These are phyloP conservation scores for Micrasema minimum DNA, from an alignment of 1,140 invertebrate species.

Conservation along the genomic window DNA sequence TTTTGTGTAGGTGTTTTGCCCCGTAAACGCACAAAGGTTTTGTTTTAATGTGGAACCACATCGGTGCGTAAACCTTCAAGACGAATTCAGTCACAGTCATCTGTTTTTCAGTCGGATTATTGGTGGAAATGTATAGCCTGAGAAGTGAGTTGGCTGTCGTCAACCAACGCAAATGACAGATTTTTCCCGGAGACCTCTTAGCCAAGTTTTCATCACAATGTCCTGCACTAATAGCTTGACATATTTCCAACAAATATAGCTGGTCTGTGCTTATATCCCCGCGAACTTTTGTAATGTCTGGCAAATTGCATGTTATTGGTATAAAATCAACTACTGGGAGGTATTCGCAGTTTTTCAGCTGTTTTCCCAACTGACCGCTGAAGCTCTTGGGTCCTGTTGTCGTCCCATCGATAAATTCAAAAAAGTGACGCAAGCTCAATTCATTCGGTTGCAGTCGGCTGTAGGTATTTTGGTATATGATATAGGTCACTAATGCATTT, in stretches of 20 bases:
- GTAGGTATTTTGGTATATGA: too few relatives aligned
- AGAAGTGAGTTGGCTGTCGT: not conserved
- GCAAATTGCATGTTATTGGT: too few relatives aligned
- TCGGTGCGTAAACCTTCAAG: slow-evolving; percentile 11
- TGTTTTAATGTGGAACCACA: too few relatives aligned
- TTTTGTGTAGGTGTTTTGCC: too few relatives aligned
- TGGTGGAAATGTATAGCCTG: too few relatives aligned
- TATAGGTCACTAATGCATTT: too few relatives aligned
- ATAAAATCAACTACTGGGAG: too few relatives aligned
- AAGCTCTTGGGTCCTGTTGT: not conserved
- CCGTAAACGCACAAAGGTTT: too few relatives aligned
- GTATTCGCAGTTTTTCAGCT: too few relatives aligned
- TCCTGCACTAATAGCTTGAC: slow-evolving; percentile 8
- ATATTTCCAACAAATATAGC: slow-evolving; percentile 14
- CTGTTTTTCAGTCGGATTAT: too few relatives aligned
- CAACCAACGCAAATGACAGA: slow-evolving; percentile 4
- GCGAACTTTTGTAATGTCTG: slow-evolving; percentile 1
- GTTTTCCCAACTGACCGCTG: too few relatives aligned
- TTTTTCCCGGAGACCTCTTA: not conserved
- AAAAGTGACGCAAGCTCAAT: not conserved
- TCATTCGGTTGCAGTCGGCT: not conserved
- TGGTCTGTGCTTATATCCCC: slow-evolving; percentile 1
- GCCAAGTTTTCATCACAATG: slow-evolving; percentile 9
- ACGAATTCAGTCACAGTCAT: not conserved
- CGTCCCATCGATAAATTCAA: not conserved